Conservation (phyloP, 2,888 invertebrate species). For the Mythimna lalbum region DNA sequence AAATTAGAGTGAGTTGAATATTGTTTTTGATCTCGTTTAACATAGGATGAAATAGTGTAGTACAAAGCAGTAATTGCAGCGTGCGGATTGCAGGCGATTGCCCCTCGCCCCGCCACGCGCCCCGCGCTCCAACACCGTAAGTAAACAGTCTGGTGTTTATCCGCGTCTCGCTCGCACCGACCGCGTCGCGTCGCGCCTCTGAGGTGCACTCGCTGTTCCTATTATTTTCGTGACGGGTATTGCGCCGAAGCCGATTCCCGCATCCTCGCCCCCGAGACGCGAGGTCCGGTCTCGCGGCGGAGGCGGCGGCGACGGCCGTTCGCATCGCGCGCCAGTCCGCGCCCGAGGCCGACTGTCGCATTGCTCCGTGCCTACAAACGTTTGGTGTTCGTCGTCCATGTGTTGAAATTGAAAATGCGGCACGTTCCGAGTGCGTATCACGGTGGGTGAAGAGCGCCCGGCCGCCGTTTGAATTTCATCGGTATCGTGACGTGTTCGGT, state of each 20-base stretch:
- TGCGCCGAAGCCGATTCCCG: conserved; percentile 91
- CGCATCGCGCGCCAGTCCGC: conserved; percentile 89
- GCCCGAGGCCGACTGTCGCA: conserved; percentile 88
- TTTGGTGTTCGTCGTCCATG: conserved; percentile 78
- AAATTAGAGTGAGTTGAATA: conserved; percentile 20
- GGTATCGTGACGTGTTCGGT: conserved; percentile 80
- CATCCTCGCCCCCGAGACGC: conserved; percentile 90
- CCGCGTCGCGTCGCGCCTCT: conserved; percentile 90
- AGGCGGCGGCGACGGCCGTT: conserved; percentile 89
- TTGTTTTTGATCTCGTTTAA: conserved; percentile 68
- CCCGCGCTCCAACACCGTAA: conserved; percentile 89
- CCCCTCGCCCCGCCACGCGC: conserved; percentile 82
- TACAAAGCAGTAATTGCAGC: conserved; percentile 88
- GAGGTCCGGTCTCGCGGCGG: conserved; percentile 89
- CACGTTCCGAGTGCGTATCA: conserved; percentile 79
- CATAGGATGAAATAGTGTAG: conserved; percentile 84
- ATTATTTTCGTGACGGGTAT: conserved; percentile 91
- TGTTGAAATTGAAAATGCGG: conserved; percentile 85
- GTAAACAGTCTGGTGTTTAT: conserved; percentile 91
- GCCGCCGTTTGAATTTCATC: conserved; percentile 69
- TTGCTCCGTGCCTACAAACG: conserved; percentile 85
- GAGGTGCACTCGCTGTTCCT: conserved; percentile 91
- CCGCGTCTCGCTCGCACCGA: conserved; percentile 91
- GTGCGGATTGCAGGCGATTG: conserved; percentile 89
- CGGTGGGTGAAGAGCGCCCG: conserved; percentile 76